Percentiles rank a stretch among this genome's conserved stretches.
phyloP scores from a whole-genome alignment of 2,888 invertebrate species.

The Drosophila eohydei region DNA sequence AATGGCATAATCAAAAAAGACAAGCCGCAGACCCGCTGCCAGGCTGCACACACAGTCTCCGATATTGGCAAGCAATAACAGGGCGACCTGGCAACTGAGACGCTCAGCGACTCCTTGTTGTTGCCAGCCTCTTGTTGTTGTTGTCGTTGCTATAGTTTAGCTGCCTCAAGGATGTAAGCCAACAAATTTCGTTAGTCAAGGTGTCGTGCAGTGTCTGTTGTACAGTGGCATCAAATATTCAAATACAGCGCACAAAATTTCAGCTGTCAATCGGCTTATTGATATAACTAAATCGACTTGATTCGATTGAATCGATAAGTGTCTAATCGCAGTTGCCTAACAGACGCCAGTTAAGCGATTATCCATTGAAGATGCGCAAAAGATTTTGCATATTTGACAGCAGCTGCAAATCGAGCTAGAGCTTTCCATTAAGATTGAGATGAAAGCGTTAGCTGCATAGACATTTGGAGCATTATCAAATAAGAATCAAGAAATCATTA shows the following conservation, averaged over 20 bases:
- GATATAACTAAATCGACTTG: slow-evolving; percentile 6
- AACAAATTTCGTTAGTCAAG: slow-evolving; percentile 39
- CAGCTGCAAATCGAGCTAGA: not conserved
- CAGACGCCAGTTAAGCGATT: not conserved
- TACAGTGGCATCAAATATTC: slow-evolving; percentile 26
- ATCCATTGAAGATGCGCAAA: too few species aligned
- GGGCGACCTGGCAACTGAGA: slow-evolving; percentile 13
- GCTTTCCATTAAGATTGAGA: too few species aligned
- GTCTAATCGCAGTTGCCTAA: slow-evolving; percentile 7
- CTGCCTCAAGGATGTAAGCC: slow-evolving; percentile 37
- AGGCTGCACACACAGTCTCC: slow-evolving; percentile 18
- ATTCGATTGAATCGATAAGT: slow-evolving; percentile 6
- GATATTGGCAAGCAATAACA: slow-evolving; percentile 69
- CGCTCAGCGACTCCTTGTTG: slow-evolving; percentile 19
- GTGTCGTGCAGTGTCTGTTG: slow-evolving; percentile 26
- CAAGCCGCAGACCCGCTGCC: slow-evolving; percentile 49
- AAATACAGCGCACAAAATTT: slow-evolving; percentile 4
- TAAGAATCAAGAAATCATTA: too few species aligned
- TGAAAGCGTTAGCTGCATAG: too few species aligned
- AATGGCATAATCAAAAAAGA: slow-evolving; percentile 74
- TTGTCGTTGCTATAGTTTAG: slow-evolving; percentile 23
- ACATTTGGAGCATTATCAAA: too few species aligned
- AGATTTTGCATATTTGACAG: not conserved
- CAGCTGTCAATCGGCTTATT: slow-evolving; percentile 6
- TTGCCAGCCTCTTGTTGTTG: not conserved